Percentiles rank a stretch among this genome's conserved stretches.
Evolutionary conservation across 37 sponge, comb jelly and placozoan genomes (phyloP).

Genomic region (Cliona cf. orientalis): DNA sequence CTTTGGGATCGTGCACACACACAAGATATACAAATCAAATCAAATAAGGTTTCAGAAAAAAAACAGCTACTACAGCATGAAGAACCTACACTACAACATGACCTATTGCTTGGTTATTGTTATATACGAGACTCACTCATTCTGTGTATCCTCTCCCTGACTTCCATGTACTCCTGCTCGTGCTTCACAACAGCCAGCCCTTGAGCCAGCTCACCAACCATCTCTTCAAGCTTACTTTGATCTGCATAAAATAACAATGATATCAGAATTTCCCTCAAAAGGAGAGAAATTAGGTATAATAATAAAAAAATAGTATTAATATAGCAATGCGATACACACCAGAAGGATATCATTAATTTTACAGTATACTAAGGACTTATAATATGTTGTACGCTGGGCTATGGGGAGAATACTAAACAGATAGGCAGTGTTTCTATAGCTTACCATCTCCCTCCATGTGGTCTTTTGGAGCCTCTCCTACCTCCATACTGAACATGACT

Average conservation of each 20-base stretch:
- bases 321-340: background rate
- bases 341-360: background rate
- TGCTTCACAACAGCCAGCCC: slow-evolving; percentile 93
- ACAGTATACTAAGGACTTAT: background rate
- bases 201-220: slow-evolving; percentile 82
- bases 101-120: too few species aligned
- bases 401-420: background rate
- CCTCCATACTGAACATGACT: slow-evolving; percentile 96
- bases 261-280: background rate
- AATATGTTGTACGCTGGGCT: too few species aligned
- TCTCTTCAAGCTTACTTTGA: slow-evolving; percentile 85
- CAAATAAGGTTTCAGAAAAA: too few species aligned
- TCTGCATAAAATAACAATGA: slow-evolving; percentile 28
- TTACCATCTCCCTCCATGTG: slow-evolving; percentile 55
- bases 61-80: too few species aligned
- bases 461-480: slow-evolving; percentile 88
- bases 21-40: too few species aligned
- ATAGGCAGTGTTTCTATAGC: background rate
- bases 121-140: slow-evolving; percentile 93
- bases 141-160: slow-evolving; percentile 94
- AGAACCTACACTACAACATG: too few species aligned
- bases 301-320: background rate
- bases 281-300: background rate
- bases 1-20: too few species aligned
- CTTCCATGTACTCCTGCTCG: slow-evolving; percentile 99